Evolutionary conservation across 2,113 vertebrate species (phyloP), one percentile per base, ranked within the genome.

Genomic region (Cinclus cinclus): DNA sequence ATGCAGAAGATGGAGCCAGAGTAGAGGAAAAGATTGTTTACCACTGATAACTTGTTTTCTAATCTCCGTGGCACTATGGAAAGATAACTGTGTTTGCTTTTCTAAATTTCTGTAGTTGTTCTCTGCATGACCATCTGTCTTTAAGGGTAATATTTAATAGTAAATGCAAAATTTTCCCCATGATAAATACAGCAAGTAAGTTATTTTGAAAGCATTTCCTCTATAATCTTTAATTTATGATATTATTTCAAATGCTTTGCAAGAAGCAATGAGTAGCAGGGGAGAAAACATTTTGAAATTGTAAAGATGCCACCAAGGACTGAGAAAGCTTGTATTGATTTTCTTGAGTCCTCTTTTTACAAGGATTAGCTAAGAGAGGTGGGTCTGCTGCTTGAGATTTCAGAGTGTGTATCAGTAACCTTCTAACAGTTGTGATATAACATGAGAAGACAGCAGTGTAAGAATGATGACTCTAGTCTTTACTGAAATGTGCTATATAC

Each of bases 11-110:
- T 37, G 96, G 90, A 84, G 97, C 97, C 13, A 97, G 92, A 73
- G 91, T 88, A 9, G 99, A 99, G 82, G 99, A 99, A 96, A 99
- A 98, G 55, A 98, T 99, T 92, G 98, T 99, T 97, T 99, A 99
- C 97, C 98, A 99, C 89, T 99, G 97, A 99, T 91, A 17, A 70
- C 71, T 58, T 37, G 0, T 50, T 77, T 68, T 86, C n/a, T 86
- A 37, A 55, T 94, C 33, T 90, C 71, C 83, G 58, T 96, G 94
- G 92, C 95, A 97, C 96, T 96, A 97, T 49, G 24, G 55, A 88
- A 82, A 94, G 65, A 64, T 41, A 82, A 33, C 42, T 67, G 21
- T 89, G 30, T 69, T 92, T 89, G 52, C 63, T 86, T 94, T 95
- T 96, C 82, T 94, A 59, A 60, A 69, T 85, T 21, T 96, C 37